Conservation (phyloP, 2,113 vertebrate species). For the Atractosteus spatula region DNA sequence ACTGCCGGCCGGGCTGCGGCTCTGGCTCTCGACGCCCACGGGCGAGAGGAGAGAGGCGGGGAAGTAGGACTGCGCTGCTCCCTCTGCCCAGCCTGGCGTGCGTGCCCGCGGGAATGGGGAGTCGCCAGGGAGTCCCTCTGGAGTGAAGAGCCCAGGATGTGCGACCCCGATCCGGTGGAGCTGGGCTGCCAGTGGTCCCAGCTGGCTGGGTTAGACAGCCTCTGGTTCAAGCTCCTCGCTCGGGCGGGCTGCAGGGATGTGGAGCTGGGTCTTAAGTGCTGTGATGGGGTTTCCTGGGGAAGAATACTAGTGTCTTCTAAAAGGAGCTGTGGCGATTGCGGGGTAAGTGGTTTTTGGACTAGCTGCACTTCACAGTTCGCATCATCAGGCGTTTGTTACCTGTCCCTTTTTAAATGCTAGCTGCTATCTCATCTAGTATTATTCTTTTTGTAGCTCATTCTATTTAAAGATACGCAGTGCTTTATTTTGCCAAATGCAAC, state of each 20-base stretch:
- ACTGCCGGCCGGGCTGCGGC: neutral
- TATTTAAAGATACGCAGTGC: too few relatives aligned
- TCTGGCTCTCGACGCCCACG: too few relatives aligned
- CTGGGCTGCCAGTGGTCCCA: slow-evolving; percentile 58
- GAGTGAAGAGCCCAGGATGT: slow-evolving; percentile 22
- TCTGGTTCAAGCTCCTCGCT: slow-evolving; percentile 67
- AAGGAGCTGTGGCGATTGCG: slow-evolving; percentile 39
- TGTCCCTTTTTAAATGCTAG: too few relatives aligned
- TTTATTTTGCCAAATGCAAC: too few relatives aligned
- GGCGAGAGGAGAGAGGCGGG: too few relatives aligned
- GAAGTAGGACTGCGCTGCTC: too few relatives aligned
- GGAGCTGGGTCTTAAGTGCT: slow-evolving; percentile 55
- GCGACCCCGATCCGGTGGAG: slow-evolving; percentile 37
- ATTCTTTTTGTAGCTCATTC: too few relatives aligned
- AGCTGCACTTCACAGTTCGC: too few relatives aligned
- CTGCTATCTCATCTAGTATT: too few relatives aligned
- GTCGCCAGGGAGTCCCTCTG: slow-evolving; percentile 26
- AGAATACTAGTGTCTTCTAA: slow-evolving; percentile 50
- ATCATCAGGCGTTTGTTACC: too few relatives aligned
- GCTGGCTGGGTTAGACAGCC: slow-evolving; percentile 57
- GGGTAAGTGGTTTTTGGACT: slow-evolving; percentile 12
- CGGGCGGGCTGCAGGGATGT: slow-evolving; percentile 62
- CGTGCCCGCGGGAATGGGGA: slow-evolving; percentile 59
- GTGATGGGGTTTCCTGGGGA: slow-evolving; percentile 49
- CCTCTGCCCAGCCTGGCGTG: slow-evolving; percentile 46